Base-by-base conservation (phyloP, 1,140 invertebrate species). In the Papilio polytes region DNA sequence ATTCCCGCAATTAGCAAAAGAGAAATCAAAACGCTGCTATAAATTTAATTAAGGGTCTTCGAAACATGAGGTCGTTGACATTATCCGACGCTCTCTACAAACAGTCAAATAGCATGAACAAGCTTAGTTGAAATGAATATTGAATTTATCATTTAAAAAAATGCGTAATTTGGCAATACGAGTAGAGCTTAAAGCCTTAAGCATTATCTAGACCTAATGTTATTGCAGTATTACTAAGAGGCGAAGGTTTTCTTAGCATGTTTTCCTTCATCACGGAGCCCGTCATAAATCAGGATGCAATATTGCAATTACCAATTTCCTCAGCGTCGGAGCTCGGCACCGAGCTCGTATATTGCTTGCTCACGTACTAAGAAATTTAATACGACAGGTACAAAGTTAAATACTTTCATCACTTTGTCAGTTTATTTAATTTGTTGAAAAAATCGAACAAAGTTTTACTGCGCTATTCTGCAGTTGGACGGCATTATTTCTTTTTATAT, bases 201-300 rank as follows among this genome's bases (percentile, higher is more conserved):
- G 53, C 53, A 56, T n/a, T 56, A 56, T 56, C 53, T 56, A 56
- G 18, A 56, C n/a, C n/a, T 56, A 56, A 56, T 20, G n/a, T 56
- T 56, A 56, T 56, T 56, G 18, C 53, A 56, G n/a, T 56, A 20
- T 20, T 8, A n/a, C 18, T 20, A 18, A 56, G 6, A 56, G 8
- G n/a, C 18, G 53, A 4, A 56, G n/a, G 53, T 56, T 56, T 56
- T 9, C 53, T 56, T 56, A 56, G 53, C 8, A 56, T 56, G n/a
- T 56, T 56, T 56, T 9, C n/a, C 18, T 56, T 56, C 48, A 51
- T 6, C 53, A 8, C 1, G 53, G 2, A 56, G 53, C 53, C n/a
- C 53, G 53, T 56, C 53, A 73, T 41, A 78, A 81, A 78, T 81
- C 74, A 78, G 72, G 48, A 81, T 48, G 76, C 48, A 56, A 56